Evolutionary conservation across 2,113 vertebrate genomes (phyloP).

Genomic region (Uria lomvia): DNA sequence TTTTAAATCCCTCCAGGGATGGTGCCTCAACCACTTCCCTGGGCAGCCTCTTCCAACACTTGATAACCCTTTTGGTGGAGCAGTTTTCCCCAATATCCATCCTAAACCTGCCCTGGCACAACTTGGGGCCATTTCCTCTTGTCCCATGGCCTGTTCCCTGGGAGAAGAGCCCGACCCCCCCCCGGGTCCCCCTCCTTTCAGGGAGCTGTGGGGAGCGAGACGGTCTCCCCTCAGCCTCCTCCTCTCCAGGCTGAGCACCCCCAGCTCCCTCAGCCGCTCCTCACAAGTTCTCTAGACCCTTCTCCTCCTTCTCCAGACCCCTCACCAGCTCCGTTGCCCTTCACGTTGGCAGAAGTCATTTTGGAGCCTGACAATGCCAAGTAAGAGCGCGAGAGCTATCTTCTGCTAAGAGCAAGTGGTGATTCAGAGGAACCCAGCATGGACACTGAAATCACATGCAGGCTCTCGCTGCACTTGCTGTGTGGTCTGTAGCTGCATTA

Average conservation of each 20-base stretch:
- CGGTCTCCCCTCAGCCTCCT: not conserved
- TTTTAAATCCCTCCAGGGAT: not conserved
- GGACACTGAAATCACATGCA: fast-evolving
- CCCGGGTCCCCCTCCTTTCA: not conserved
- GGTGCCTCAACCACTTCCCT: not conserved
- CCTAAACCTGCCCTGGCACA: not conserved
- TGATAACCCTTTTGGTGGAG: no score
- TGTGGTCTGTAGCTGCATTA: not conserved
- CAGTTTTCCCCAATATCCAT: no score
- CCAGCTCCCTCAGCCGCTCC: not conserved
- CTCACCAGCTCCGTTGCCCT: not conserved
- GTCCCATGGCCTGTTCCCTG: no score
- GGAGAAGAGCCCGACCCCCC: no score
- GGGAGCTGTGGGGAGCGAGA: not conserved
- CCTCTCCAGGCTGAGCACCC: not conserved
- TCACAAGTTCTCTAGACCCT: no score
- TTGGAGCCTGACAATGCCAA: not conserved
- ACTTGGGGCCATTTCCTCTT: no score
- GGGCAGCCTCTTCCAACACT: not conserved
- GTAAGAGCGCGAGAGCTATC: not conserved
- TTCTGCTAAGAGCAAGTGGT: not conserved
- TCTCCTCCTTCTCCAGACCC: not conserved
- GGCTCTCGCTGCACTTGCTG: fast-evolving
- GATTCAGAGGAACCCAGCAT: not conserved
- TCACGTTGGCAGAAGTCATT: not conserved